These are phyloP conservation scores for Mesorhabditis spiculigera DNA, from an alignment of 2,888 invertebrate species.

Conservation along the genomic window DNA sequence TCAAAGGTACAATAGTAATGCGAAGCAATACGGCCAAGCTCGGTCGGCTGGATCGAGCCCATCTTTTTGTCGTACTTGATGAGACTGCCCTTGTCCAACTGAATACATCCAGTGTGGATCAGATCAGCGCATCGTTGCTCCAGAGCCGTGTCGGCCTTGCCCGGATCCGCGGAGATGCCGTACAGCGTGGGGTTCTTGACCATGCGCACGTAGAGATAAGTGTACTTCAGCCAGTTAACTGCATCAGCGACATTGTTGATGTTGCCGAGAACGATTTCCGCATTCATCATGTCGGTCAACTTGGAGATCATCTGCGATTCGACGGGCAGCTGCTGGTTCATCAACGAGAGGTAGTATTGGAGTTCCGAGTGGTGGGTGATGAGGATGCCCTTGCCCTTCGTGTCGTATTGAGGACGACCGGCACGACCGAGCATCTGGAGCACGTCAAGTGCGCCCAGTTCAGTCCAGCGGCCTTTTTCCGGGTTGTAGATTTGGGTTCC, in stretches of 20 bases:
- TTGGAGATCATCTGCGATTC: slow-evolving; percentile 91
- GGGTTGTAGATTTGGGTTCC: slow-evolving; percentile 96
- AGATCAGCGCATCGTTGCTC: slow-evolving; percentile 89
- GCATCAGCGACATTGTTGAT: slow-evolving; percentile 85
- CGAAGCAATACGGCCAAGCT: slow-evolving; percentile 92
- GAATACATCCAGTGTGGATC: slow-evolving; percentile 85
- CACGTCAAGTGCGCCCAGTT: slow-evolving; percentile 92
- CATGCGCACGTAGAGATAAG: slow-evolving; percentile 94
- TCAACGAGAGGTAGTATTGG: slow-evolving; percentile 90
- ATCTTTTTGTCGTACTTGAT: slow-evolving; percentile 87
- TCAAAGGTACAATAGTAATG: slow-evolving; percentile 97
- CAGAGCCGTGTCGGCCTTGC: slow-evolving; percentile 76
- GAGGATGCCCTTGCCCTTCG: slow-evolving; percentile 90
- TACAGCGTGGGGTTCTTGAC: slow-evolving; percentile 82
- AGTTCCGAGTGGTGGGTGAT: slow-evolving; percentile 98
- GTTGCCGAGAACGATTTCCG: slow-evolving; percentile 92
- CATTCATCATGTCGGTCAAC: slow-evolving; percentile 93
- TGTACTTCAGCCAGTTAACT: slow-evolving; percentile 89
- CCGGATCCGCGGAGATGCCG: slow-evolving; percentile 68
- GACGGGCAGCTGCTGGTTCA: slow-evolving; percentile 96
- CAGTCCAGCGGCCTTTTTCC: slow-evolving; percentile 96
- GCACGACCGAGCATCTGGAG: slow-evolving; percentile 97
- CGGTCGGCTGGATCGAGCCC: slow-evolving; percentile 74
- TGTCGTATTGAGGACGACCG: slow-evolving; percentile 95
- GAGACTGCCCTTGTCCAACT: slow-evolving; percentile 88